Conservation (phyloP, 2,888 invertebrate species). For the Drosophila borealis region DNA sequence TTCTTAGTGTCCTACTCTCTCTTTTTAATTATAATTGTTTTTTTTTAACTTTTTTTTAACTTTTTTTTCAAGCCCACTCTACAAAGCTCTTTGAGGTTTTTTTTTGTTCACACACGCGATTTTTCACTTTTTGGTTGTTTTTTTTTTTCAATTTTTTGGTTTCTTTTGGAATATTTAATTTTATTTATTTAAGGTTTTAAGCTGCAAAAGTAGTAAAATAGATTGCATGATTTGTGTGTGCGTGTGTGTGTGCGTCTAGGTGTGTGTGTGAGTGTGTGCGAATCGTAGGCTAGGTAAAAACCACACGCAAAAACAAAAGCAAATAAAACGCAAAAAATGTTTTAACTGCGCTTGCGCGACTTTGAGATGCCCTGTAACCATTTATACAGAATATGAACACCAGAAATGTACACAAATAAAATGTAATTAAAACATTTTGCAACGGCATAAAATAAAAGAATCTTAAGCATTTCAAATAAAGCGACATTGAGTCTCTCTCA, state of each 20-base stretch:
- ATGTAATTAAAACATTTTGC: not conserved
- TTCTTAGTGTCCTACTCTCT: slow-evolving; percentile 1
- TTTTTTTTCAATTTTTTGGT: slow-evolving; percentile 3
- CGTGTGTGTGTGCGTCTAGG: not conserved
- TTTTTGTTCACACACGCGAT: slow-evolving; percentile 38
- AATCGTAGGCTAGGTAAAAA: slow-evolving; percentile 46
- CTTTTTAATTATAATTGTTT: not conserved
- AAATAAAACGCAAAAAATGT: slow-evolving; percentile 7
- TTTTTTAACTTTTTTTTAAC: not conserved
- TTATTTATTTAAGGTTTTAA: slow-evolving; percentile 39
- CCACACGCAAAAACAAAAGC: slow-evolving; percentile 33
- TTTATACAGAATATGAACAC: not conserved
- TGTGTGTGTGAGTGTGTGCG: slow-evolving; percentile 15
- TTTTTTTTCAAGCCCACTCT: slow-evolving; percentile 4
- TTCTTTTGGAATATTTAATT: slow-evolving; percentile 18
- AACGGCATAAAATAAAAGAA: no score
- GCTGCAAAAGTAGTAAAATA: slow-evolving; percentile 51
- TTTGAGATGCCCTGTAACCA: slow-evolving; percentile 1
- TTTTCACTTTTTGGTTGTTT: slow-evolving; percentile 28
- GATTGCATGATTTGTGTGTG: slow-evolving; percentile 22
- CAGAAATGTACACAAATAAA: not conserved
- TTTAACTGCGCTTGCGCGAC: slow-evolving; percentile 6
- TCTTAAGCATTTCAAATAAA: no score
- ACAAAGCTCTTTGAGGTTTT: slow-evolving; percentile 7
- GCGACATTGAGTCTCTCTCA: no score